These are phyloP conservation scores for Brenthis ino DNA, from an alignment of 2,888 invertebrate species.

Conservation along the genomic window DNA sequence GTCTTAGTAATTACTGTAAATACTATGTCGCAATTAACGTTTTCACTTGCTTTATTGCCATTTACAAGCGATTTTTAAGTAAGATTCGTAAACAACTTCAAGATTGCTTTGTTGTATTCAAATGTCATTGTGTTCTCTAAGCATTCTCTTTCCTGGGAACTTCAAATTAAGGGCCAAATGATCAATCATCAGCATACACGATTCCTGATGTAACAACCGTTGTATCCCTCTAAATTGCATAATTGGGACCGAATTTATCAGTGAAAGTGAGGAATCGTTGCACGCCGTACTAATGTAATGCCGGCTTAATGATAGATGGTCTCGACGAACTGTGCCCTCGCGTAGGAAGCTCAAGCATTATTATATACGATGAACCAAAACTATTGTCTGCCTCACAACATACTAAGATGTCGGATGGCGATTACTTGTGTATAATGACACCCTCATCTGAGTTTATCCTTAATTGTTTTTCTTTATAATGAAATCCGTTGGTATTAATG, in stretches of 20 bases:
- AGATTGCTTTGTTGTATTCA: conserved; percentile 26
- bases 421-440: too few relatives aligned
- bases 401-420: conserved; percentile 52
- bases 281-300: conserved; percentile 62
- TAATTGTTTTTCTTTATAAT: too few relatives aligned
- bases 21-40: conserved; percentile 17
- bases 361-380: conserved; percentile 49
- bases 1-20: conserved; percentile 18
- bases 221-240: conserved; percentile 63
- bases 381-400: conserved; percentile 61
- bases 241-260: conserved; percentile 69
- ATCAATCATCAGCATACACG: conserved; percentile 48
- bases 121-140: conserved; percentile 36
- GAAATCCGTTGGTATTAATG: too few relatives aligned
- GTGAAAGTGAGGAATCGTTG: conserved; percentile 74
- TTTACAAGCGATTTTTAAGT: conserved; percentile 2
- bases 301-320: conserved; percentile 69
- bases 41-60: conserved; percentile 22
- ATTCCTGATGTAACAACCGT: conserved; percentile 46
- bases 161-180: conserved; percentile 44
- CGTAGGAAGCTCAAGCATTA: conserved; percentile 62
- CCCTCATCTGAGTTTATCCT: too few relatives aligned
- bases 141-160: conserved; percentile 38
- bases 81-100: conserved; percentile 10
- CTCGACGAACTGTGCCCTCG: conserved; percentile 47